Base-by-base conservation (phyloP, 1,140 invertebrate genomes). In the Zophobas atratus region DNA sequence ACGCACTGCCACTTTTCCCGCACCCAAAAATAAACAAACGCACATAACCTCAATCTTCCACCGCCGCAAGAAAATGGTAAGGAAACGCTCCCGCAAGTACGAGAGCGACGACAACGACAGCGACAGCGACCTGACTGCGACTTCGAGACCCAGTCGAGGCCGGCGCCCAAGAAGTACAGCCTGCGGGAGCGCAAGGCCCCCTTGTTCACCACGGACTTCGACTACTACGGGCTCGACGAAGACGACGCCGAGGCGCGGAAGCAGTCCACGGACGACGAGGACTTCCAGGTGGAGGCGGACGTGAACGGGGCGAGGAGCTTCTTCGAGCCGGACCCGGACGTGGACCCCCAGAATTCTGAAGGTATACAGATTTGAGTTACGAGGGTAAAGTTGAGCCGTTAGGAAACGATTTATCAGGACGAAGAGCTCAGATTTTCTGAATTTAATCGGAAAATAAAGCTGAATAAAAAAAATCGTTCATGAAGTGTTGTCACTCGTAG, bases 51-150 rank as follows among this genome's bases (percentile, higher is more conserved):
- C 56, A 60, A 36, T 41, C 38, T 43, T 51, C 20, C 20, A n/a
- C n/a, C 49, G 2, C 2, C n/a, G 20, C 49, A 33, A 32, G 35
- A 79, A 82, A 80, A 83, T 83, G 82, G 82, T 83, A 38, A 81
- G 78, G 74, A 83, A 81, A 78, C 75, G 82, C 63, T 74, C 77
- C 32, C 56, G 80, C 43, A 79, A 67, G 67, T 79, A 79, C 63
- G 79, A 82, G 3, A 82, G 80, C 49, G 82, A 83, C 63, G 82
- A 82, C 43, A 80, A 77, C 70, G 82, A 83, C 36, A 82, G 79
- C 33, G 82, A 83, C 32, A 80, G 60, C 41, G 80, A 81, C 56
- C 49, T 80, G 78, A 78, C 3, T 73, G 76, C 32, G 63, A 67
- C n/a, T 34, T 53, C 5, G 79, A 77, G 34, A 46, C 72, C 0